A percentile compares a stretch with the other conserved stretches of the same genome.
Evolutionary conservation across 2,113 vertebrate genomes (phyloP).

Genomic region (Argyrosomus japonicus): DNA sequence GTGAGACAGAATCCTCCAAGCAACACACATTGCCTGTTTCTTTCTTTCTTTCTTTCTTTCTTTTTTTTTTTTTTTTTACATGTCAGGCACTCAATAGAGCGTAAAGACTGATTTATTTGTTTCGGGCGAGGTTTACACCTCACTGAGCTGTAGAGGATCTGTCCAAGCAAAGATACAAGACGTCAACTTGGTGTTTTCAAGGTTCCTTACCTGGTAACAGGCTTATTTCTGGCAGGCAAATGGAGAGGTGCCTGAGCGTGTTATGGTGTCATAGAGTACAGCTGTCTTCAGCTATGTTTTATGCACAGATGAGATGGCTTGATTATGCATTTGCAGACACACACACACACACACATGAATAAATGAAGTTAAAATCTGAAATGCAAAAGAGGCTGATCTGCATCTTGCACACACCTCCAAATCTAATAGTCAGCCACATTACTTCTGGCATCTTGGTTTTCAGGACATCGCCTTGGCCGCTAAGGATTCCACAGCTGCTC

Average conservation of each 20-base stretch:
- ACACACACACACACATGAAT: conserved; percentile 8
- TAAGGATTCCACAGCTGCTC: conserved; percentile 77
- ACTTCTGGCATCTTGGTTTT: conserved; percentile 63
- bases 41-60: too few relatives aligned
- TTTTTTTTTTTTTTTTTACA: not conserved
- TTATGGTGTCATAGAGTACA: conserved; percentile 65
- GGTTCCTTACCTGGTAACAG: conserved; percentile 74
- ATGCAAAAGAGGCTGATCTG: conserved; percentile 47
- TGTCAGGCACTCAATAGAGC: conserved; percentile 29
- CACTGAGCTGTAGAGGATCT: conserved; percentile 50
- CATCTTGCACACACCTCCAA: conserved; percentile 62
- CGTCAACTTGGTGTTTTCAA: conserved; percentile 79
- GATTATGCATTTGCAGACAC: conserved; percentile 36
- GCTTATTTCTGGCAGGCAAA: conserved; percentile 72
- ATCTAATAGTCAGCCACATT: conserved; percentile 41
- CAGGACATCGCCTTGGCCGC: conserved; percentile 83
- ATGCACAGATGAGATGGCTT: conserved; percentile 65
- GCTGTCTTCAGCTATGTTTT: conserved; percentile 61
- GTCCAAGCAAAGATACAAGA: conserved; percentile 65
- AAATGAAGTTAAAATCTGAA: conserved; percentile 18
- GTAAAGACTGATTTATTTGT: conserved; percentile 39
- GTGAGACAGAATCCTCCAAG: conserved; percentile 59
- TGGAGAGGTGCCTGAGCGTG: conserved; percentile 50
- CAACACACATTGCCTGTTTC: not conserved
- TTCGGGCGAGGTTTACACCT: conserved; percentile 59